Evolutionary conservation across 2,888 invertebrate genomes (phyloP).

Genomic region (Dicyrtomina minuta): DNA sequence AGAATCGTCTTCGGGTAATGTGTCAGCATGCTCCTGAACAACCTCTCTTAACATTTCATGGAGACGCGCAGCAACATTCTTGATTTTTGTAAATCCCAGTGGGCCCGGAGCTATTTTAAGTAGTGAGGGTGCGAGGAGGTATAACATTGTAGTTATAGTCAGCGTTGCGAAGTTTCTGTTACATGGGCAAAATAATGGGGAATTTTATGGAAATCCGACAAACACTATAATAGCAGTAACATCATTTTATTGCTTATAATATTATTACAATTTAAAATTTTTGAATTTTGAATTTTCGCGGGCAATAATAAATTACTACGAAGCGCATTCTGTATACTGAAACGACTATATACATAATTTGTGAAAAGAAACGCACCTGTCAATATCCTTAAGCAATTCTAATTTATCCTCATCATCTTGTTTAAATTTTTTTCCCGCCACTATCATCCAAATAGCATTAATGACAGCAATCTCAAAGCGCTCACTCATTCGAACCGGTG

Average conservation of each 20-base stretch:
- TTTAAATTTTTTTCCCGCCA: conserved; percentile 10
- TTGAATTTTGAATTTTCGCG: no score
- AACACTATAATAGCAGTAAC: no score
- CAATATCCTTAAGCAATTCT: not conserved
- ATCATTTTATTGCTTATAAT: no score
- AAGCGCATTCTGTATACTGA: no score
- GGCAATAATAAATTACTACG: no score
- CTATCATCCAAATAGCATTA: not conserved
- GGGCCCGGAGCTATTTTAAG: conserved; percentile 5
- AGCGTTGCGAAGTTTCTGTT: conserved; percentile 11
- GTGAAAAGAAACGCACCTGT: no score
- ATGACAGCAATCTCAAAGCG: not conserved
- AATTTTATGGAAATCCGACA: no score
- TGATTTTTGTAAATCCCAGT: conserved; percentile 2
- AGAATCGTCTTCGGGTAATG: conserved; percentile 10
- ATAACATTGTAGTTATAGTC: not conserved
- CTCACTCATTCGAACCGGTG: not conserved
- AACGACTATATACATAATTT: no score
- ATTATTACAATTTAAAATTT: no score
- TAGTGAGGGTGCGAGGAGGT: conserved; percentile 9
- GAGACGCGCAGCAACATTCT: not conserved
- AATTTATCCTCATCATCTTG: conserved; percentile 8
- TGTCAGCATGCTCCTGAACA: conserved; percentile 15
- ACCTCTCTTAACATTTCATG: conserved; percentile 14
- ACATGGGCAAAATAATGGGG: no score